Conservation (phyloP, 2,113 vertebrate genomes). For the Porphyrio hochstetteri region DNA sequence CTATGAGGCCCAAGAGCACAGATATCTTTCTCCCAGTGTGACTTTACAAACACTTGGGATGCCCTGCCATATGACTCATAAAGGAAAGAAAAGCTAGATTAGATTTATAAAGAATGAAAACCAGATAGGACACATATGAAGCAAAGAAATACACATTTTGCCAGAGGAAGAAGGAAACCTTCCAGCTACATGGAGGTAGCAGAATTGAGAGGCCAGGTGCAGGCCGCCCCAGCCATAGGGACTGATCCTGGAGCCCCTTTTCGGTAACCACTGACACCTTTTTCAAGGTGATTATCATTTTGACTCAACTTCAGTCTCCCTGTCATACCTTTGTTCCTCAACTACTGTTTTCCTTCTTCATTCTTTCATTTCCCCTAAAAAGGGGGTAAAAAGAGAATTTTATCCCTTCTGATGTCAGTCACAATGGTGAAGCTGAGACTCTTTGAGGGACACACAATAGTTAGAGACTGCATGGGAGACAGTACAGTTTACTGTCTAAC, state of each 20-base stretch:
- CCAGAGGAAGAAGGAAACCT: background rate
- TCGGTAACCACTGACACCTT: background rate
- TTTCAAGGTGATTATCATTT: background rate
- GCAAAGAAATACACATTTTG: background rate
- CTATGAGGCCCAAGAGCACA: background rate
- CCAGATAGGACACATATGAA: background rate
- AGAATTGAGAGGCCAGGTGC: background rate
- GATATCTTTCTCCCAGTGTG: background rate
- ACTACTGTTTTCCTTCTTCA: background rate
- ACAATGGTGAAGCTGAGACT: background rate
- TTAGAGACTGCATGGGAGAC: background rate
- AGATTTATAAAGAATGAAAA: background rate
- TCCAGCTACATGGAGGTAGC: accelerated
- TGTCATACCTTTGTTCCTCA: background rate
- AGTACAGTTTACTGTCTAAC: background rate
- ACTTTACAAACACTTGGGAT: background rate
- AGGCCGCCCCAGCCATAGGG: background rate
- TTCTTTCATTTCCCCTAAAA: background rate
- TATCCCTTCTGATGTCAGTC: background rate
- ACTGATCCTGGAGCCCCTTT: background rate
- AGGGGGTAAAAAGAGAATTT: background rate
- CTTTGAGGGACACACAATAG: background rate
- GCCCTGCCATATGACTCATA: background rate
- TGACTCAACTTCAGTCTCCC: background rate
- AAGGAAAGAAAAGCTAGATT: background rate